Evolutionary conservation across 2,888 invertebrate species (phyloP).

Genomic region (Lasioglossum calceatum): DNA sequence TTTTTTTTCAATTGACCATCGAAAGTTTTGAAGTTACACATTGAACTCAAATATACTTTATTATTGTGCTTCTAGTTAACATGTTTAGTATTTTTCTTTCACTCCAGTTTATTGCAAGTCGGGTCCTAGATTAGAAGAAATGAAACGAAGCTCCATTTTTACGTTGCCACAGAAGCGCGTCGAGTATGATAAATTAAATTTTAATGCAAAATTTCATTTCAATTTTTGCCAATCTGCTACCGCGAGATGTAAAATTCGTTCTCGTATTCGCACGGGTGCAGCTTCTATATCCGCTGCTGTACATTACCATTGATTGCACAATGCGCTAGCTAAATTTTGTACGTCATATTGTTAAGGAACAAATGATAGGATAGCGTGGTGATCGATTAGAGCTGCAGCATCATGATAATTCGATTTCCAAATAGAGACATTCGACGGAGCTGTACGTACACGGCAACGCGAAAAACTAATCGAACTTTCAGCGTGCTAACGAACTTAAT

Average conservation of each 20-base stretch:
- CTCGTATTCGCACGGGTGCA: background rate
- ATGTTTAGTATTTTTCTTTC: background rate
- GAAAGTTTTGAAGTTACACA: background rate
- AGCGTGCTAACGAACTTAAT: background rate
- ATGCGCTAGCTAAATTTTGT: background rate
- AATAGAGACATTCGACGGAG: background rate
- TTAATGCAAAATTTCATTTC: background rate
- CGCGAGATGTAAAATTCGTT: background rate
- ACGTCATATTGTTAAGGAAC: background rate
- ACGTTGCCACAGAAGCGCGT: background rate
- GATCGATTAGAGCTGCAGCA: background rate
- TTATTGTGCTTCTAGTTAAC: background rate
- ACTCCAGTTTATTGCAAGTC: no score
- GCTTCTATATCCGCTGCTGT: background rate
- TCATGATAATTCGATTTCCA: background rate
- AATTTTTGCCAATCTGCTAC: background rate
- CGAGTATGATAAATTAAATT: background rate
- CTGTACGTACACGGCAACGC: background rate
- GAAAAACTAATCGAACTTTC: background rate
- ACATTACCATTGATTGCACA: conserved; percentile 1
- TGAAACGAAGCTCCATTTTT: no score
- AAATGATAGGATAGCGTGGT: background rate
- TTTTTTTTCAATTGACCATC: background rate
- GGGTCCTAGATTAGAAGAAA: no score
- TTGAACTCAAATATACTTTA: background rate